Base-by-base conservation (phyloP, 1,140 invertebrate genomes). In the Brachystomella parvula region DNA sequence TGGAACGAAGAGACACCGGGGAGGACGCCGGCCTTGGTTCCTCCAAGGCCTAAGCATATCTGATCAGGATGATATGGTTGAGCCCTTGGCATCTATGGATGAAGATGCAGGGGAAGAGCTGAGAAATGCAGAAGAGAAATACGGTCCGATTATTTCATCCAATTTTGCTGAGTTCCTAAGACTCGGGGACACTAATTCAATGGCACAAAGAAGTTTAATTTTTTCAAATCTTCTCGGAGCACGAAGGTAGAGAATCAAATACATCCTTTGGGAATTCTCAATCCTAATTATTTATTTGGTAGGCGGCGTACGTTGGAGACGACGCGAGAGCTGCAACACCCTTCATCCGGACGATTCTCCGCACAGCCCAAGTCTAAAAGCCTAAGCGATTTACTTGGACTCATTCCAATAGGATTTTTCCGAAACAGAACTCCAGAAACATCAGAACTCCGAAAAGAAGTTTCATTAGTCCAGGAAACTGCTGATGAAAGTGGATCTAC, bases 371-470 rank as follows among this genome's bases (percentile, higher is more conserved):
- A 89, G 76, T 89, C 87, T 3, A 85, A 86, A 74, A 92, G 89
- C 72, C 79, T 93, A 59, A 87, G 86, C 49, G 89, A 91, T 74
- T 89, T 92, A 33, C 80, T 87, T 53, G 87, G 75, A 9, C 64
- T 77, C 30, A 71, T 77, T 49, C 74, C 76, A 0, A 69, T 66
- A n/a, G 56, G 75, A 2, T 57, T 74, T 21, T 57, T 76, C n/a
- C 47, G 74, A 3, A 64, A 6, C 21, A 19, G 35, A 39, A 39
- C 35, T 39, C 35, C 6, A 39, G 35, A 9, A 39, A 39, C 19
- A 9, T 19, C 35, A 39, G 6, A 39, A 39, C 35, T 39, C 19
- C 39, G 39, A 44, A 44, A 44, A 44, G 47, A 53, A 9, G 61
- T 35, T 1, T 28, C 44, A 30, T 61, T 2, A 2, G 21, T 26